These are phyloP conservation scores for Dendroctonus ponderosae DNA, from an alignment of 1,140 invertebrate genomes.

Conservation along the genomic window DNA sequence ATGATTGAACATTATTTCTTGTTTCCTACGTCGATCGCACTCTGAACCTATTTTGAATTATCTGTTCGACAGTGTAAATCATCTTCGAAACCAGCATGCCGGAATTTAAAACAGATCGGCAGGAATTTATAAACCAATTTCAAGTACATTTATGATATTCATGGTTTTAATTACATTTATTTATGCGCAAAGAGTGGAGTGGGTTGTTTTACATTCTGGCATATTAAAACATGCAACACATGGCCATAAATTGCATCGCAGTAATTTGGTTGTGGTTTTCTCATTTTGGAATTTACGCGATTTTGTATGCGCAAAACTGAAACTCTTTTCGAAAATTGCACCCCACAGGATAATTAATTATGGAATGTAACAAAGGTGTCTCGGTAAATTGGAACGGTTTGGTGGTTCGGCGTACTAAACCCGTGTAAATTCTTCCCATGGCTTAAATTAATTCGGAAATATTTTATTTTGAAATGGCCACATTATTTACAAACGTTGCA, in stretches of 20 bases:
- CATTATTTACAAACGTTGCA: no score
- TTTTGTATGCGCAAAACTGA: constrained; percentile 30
- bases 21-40: no score
- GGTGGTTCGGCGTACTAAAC: background rate
- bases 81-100: no score
- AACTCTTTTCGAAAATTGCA: constrained; percentile 29
- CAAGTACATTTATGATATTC: constrained; percentile 25
- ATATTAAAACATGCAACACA: constrained; percentile 42
- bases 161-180: constrained; percentile 37
- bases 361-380: constrained; percentile 8
- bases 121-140: constrained; percentile 27
- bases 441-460: no score
- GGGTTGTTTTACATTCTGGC: constrained; percentile 38
- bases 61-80: no score
- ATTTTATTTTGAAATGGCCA: no score
- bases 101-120: no score
- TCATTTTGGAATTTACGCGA: constrained; percentile 38
- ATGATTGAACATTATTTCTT: no score
- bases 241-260: constrained; percentile 33
- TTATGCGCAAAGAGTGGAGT: constrained; percentile 35
- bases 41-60: no score
- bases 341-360: constrained; percentile 28
- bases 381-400: constrained; percentile 5
- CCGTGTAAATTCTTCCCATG: background rate
- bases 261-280: constrained; percentile 41